Percentiles rank a stretch among this genome's conserved stretches.
Conservation (phyloP, 53 echinoderm and acorn worm species). For the Echinometra lucunter region DNA sequence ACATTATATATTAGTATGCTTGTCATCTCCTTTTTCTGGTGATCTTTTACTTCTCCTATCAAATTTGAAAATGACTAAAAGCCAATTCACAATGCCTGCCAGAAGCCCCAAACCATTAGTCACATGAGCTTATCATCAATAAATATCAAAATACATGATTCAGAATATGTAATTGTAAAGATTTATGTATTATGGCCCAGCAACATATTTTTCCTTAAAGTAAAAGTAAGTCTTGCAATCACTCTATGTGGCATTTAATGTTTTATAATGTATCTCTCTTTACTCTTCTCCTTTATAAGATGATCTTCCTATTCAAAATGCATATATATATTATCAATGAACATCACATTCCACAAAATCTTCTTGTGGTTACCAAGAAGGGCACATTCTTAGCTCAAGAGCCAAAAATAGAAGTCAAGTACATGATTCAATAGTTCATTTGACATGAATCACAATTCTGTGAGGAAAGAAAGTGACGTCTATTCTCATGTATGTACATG, state of each 20-base stretch:
- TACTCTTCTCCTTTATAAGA: neutral
- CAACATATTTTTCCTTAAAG: too few species aligned
- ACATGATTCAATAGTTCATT: slow-evolving; percentile 28
- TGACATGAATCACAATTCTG: neutral
- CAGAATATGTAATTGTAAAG: neutral
- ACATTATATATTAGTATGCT: neutral
- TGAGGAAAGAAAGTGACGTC: neutral
- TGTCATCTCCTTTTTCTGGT: neutral
- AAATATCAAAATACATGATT: neutral
- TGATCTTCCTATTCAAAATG: too few species aligned
- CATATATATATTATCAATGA: neutral
- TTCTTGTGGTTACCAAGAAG: neutral
- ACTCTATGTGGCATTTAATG: neutral
- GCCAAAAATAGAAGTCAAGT: neutral
- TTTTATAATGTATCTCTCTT: neutral
- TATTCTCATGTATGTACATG: neutral
- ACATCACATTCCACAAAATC: neutral
- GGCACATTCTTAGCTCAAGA: neutral
- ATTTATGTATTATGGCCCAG: too few species aligned
- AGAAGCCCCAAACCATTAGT: neutral
- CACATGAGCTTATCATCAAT: neutral
- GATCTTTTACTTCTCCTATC: neutral
- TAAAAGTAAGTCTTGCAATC: neutral
- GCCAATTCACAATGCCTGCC: neutral
- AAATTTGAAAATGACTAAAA: neutral